Base-by-base conservation (phyloP, 2,113 vertebrate genomes). In the Mormoops blainvillei region DNA sequence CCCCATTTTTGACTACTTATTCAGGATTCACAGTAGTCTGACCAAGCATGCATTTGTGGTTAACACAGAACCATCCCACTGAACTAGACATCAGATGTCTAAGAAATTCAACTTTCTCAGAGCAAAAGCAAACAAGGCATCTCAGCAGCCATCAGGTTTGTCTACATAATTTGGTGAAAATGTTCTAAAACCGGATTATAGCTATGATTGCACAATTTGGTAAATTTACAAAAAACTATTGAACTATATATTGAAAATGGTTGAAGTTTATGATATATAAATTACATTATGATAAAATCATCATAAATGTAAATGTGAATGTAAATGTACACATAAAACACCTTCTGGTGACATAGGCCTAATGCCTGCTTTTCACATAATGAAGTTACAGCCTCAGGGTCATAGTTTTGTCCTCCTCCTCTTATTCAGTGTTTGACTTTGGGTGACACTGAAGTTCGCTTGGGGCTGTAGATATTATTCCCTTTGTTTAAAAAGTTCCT, bases 361-460 rank as follows among this genome's bases (percentile, higher is more conserved):
- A 52, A 33, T 78, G 31, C 38, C 41, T 90, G 24, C 24, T 36
- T 93, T 85, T 56, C 71, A 31, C 43, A 43, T 54, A 80, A 85
- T 82, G 58, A 91, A 80, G 31, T 58, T 80, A 58, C 12, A 67
- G 54, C 24, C 31, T 19, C n/a, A 56, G 38, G 28, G 12, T 3
- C n/a, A 12, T 54, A 33, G 31, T 45, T 15, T 97, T 95, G 18
- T 89, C 89, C 89, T 96, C 7, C 58, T 71, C 43, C 48, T 71
- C 24, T 81, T 92, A 15, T 91, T 78, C 89, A 61, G 84, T 38
- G 87, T 97, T 92, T 58, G 38, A 2, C 45, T 81, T 96, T 93
- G 26, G 48, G 74, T 95, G 89, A 92, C 80, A 93, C n/a, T 96
- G 52, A 89, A 87, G 83, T 96, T 97, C 86, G 28, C 36, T 61